Conservation (phyloP, 1,140 invertebrate genomes). For the Cyrtorhinus lividipennis region DNA sequence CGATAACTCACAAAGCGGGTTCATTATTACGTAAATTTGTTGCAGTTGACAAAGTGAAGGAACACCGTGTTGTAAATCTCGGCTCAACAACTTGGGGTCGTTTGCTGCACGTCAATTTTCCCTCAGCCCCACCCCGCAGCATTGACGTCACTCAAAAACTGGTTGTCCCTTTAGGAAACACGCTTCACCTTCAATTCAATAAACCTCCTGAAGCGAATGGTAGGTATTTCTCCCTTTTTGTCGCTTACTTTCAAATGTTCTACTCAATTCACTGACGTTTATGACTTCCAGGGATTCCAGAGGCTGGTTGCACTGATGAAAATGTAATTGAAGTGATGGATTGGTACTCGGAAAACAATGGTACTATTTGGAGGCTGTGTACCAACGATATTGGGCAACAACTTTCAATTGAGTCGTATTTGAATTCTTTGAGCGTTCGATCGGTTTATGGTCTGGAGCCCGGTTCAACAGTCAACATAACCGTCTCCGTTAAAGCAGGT, state of each 20-base stretch:
- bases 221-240: slow-evolving; percentile 1
- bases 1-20: no score
- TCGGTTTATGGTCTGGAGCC: slow-evolving; percentile 31
- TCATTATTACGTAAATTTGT: no score
- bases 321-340: slow-evolving; percentile 43
- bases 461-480: slow-evolving; percentile 38
- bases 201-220: slow-evolving; percentile 31
- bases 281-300: slow-evolving; percentile 6
- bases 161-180: slow-evolving; percentile 39
- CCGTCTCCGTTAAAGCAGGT: slow-evolving; percentile 29
- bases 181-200: slow-evolving; percentile 38
- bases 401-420: slow-evolving; percentile 42
- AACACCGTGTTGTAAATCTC: slow-evolving; percentile 24
- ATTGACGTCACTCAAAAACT: slow-evolving; percentile 38
- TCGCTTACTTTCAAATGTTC: no score
- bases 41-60: slow-evolving; percentile 23
- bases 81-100: slow-evolving; percentile 27
- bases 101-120: slow-evolving; percentile 40
- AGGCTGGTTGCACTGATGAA: slow-evolving; percentile 29
- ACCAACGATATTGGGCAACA: slow-evolving; percentile 31
- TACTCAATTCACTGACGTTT: neutral
- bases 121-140: slow-evolving; percentile 33
- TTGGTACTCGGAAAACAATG: slow-evolving; percentile 47
- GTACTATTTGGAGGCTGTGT: slow-evolving; percentile 47
- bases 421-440: slow-evolving; percentile 41